Evolutionary conservation across 2,888 invertebrate species (phyloP).

Genomic region (Pardosa pseudoannulata): DNA sequence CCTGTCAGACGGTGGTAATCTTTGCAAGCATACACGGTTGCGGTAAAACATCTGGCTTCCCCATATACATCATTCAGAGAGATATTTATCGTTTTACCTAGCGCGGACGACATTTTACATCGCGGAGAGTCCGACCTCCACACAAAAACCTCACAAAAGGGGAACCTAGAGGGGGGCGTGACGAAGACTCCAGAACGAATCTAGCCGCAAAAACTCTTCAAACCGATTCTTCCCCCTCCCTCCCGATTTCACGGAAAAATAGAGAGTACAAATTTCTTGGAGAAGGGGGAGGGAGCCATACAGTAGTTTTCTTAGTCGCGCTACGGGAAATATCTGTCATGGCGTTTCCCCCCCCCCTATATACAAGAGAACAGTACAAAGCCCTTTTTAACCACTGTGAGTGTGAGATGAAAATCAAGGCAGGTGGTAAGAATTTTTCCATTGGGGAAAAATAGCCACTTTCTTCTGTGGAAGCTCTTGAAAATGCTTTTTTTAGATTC

Average conservation of each 20-base stretch:
- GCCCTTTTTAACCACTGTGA: conserved; percentile 42
- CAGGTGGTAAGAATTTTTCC: conserved; percentile 51
- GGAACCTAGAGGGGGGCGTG: conserved; percentile 45
- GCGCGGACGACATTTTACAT: background rate
- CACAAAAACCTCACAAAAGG: background rate
- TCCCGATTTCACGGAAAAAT: background rate
- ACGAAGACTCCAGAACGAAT: conserved; percentile 28
- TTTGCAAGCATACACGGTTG: background rate
- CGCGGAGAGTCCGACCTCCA: background rate
- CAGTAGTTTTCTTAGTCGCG: conserved; percentile 34
- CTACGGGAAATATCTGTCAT: conserved; percentile 27
- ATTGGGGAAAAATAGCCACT: background rate
- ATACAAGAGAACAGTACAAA: conserved; percentile 43
- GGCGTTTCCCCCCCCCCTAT: conserved; percentile 35
- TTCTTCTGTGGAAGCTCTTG: background rate
- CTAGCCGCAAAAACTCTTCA: background rate
- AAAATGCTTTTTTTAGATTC: background rate
- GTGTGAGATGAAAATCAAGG: conserved; percentile 38
- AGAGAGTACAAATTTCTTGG: conserved; percentile 1
- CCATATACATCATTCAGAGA: background rate
- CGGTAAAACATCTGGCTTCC: conserved; percentile 11
- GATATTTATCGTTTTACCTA: conserved; percentile 42
- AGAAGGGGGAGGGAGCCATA: conserved; percentile 14
- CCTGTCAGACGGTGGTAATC: conserved; percentile 3
- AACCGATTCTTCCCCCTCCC: background rate